These are phyloP conservation scores for Pipistrellus pipistrellus DNA, from an alignment of 2,797 vertebrate genomes.

Conservation along the genomic window DNA sequence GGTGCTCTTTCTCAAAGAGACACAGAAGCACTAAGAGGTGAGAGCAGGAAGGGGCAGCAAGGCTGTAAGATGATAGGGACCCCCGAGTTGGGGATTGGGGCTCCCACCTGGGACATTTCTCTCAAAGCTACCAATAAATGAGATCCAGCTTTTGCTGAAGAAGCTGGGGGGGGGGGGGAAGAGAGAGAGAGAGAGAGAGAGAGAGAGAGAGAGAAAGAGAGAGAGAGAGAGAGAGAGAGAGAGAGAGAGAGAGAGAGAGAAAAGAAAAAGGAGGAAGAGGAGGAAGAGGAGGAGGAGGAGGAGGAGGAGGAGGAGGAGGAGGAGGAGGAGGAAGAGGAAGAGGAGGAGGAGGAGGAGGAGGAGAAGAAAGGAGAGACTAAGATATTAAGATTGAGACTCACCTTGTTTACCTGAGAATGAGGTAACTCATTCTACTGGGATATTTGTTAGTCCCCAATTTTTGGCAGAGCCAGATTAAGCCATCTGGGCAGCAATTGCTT, in stretches of 20 bases:
- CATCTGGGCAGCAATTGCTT: neutral
- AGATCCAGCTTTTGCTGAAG: neutral
- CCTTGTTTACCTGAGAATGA: neutral
- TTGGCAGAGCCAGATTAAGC: neutral
- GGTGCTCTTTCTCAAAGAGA: conserved; percentile 30
- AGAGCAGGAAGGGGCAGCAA: neutral
- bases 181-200: too few species aligned
- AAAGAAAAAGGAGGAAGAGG: too few species aligned
- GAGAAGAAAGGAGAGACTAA: too few species aligned
- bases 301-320: too few species aligned
- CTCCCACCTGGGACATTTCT: fast-evolving
- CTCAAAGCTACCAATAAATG: neutral
- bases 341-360: too few species aligned
- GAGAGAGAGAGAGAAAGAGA: neutral
- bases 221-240: neutral
- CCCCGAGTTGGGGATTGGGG: fast-evolving
- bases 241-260: too few species aligned
- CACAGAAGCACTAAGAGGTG: neutral
- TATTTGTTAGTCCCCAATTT: neutral
- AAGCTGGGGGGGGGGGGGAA: neutral
- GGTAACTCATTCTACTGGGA: neutral
- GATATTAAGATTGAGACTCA: neutral
- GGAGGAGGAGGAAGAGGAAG: too few species aligned
- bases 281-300: too few species aligned
- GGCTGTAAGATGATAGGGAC: neutral